Percentiles rank a stretch among this genome's conserved stretches.
phyloP scores from a whole-genome alignment of 2,113 vertebrate genomes.

The Nesoenas mayeri region DNA sequence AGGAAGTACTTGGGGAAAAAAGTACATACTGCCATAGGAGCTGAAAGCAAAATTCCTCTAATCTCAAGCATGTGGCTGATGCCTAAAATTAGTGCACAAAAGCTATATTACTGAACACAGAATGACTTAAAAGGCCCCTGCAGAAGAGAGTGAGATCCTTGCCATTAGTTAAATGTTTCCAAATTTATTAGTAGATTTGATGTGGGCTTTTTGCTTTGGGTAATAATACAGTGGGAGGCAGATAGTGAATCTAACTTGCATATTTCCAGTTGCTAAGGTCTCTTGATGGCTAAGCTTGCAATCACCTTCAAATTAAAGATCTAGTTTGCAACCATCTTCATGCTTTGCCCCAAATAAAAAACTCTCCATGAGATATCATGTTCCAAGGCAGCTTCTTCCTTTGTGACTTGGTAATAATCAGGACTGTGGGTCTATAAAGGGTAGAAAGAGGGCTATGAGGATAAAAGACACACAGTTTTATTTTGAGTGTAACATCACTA shows the following conservation, averaged over 20 bases:
- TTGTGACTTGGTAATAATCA: not conserved
- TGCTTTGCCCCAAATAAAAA: not conserved
- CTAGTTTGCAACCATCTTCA: not conserved
- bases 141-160: not conserved
- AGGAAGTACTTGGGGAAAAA: not conserved
- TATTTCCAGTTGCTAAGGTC: not conserved
- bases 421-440: not conserved
- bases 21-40: accelerated
- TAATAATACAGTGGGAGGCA: not conserved
- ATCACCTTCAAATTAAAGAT: not conserved
- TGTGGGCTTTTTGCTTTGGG: not conserved
- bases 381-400: not conserved
- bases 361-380: not conserved
- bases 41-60: not conserved
- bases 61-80: not conserved
- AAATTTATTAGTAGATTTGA: not conserved
- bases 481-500: not conserved
- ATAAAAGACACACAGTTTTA: not conserved
- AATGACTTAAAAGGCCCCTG: not conserved
- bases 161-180: not conserved
- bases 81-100: not conserved
- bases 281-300: not conserved
- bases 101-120: accelerated
- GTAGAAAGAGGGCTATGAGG: not conserved
- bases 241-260: not conserved